Conservation (phyloP, 2,113 vertebrate genomes). For the Nipponia nippon region DNA sequence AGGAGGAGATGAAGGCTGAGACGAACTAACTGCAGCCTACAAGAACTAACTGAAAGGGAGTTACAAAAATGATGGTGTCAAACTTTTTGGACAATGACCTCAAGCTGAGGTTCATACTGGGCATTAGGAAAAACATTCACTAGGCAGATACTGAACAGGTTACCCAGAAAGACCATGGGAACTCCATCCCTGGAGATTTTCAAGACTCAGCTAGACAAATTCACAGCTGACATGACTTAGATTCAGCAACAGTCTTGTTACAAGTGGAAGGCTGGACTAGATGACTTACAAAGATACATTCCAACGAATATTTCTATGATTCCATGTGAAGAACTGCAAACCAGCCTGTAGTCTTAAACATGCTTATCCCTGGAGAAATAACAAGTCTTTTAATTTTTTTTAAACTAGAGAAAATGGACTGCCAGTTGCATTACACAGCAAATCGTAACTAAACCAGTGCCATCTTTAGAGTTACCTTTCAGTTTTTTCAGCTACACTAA, state of each 20-base stretch:
- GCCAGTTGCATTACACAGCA: background rate
- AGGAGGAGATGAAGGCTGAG: background rate
- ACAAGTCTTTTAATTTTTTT: background rate
- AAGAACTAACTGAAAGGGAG: background rate
- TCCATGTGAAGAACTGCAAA: background rate
- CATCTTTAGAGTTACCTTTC: background rate
- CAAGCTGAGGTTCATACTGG: background rate
- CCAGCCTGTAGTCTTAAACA: background rate
- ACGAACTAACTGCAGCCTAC: background rate
- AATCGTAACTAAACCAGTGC: background rate
- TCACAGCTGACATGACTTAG: background rate
- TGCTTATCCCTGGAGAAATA: background rate
- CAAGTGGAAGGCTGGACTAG: background rate
- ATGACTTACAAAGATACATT: background rate
- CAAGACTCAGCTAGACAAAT: background rate
- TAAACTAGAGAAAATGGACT: background rate
- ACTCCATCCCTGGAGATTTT: background rate
- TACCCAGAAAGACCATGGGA: background rate
- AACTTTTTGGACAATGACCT: background rate
- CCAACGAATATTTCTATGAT: background rate
- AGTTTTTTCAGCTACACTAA: background rate
- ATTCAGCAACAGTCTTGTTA: background rate
- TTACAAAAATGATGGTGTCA: background rate
- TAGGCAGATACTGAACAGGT: background rate
- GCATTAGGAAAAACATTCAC: background rate